Conservation (phyloP, 2,113 vertebrate genomes). For the Sprattus sprattus region DNA sequence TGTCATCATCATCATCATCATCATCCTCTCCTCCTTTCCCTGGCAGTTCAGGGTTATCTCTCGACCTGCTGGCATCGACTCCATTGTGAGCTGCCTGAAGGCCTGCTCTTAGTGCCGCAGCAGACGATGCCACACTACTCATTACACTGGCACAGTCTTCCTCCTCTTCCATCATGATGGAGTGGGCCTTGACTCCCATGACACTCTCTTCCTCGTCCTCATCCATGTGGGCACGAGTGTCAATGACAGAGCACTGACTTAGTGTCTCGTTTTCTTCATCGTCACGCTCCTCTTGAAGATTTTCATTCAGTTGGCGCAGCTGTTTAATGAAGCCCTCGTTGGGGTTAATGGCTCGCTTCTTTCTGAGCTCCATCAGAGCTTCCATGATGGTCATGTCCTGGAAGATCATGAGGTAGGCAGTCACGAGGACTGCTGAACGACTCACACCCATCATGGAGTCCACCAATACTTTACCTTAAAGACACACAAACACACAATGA, state of each 20-base stretch:
- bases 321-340: slow-evolving; percentile 94
- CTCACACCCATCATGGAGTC: slow-evolving; percentile 95
- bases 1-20: slow-evolving; percentile 61
- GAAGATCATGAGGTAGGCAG: slow-evolving; percentile 96
- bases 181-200: slow-evolving; percentile 67
- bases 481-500: background rate
- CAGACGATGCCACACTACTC: slow-evolving; percentile 77
- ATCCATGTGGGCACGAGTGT: slow-evolving; percentile 55
- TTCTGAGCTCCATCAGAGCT: slow-evolving; percentile 83
- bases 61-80: slow-evolving; percentile 50
- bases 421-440: slow-evolving; percentile 86
- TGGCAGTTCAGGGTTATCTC: slow-evolving; percentile 45
- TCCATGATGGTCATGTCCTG: slow-evolving; percentile 90
- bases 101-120: slow-evolving; percentile 68
- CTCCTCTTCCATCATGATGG: slow-evolving; percentile 82
- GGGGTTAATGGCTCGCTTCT: slow-evolving; percentile 87
- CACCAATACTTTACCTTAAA: slow-evolving; percentile 88
- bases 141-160: slow-evolving; percentile 79
- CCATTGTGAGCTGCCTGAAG: slow-evolving; percentile 67
- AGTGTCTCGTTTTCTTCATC: slow-evolving; percentile 67
- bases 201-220: slow-evolving; percentile 59
- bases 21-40: slow-evolving; percentile 50
- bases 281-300: slow-evolving; percentile 84
- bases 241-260: slow-evolving; percentile 77
- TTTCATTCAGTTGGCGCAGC: slow-evolving; percentile 88